Percentiles rank a stretch among this genome's conserved stretches.
These are phyloP conservation scores for Littorina saxatilis DNA, from an alignment of 1,140 invertebrate species.

Conservation along the genomic window DNA sequence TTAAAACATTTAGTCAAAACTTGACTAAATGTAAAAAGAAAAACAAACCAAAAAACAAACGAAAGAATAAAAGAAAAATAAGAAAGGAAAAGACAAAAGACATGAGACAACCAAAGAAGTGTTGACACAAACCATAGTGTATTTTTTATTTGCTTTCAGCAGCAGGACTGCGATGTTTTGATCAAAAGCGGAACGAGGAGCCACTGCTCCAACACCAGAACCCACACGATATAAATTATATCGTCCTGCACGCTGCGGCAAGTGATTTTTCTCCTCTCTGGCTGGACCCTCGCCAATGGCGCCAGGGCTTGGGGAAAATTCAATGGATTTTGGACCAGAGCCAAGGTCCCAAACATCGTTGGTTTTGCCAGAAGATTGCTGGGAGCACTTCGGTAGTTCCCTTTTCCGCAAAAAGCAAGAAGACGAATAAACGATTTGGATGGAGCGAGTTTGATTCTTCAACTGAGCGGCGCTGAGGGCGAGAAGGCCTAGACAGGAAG, in stretches of 20 bases:
- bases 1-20: too few species aligned
- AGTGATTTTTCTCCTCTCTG: constrained; percentile 21
- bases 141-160: constrained; percentile 28
- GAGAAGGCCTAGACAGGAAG: background rate
- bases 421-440: constrained; percentile 37
- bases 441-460: constrained; percentile 33
- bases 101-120: too few species aligned
- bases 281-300: constrained; percentile 35
- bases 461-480: constrained; percentile 22
- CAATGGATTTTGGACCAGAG: constrained; percentile 29
- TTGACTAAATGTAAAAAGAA: too few species aligned
- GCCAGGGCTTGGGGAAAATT: constrained; percentile 27
- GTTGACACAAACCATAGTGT: constrained; percentile 23
- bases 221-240: constrained; percentile 26
- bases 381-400: constrained; percentile 31
- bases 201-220: background rate
- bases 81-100: too few species aligned
- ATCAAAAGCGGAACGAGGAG: constrained; percentile 19
- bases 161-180: constrained; percentile 26
- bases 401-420: constrained; percentile 11
- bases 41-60: too few species aligned
- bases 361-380: constrained; percentile 35
- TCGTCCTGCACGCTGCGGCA: constrained; percentile 29
- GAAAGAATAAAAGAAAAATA: too few species aligned
- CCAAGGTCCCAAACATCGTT: constrained; percentile 40